Evolutionary conservation across 2,113 vertebrate species (phyloP), one percentile per base, ranked within the genome.

Genomic region (Alethe diademata): DNA sequence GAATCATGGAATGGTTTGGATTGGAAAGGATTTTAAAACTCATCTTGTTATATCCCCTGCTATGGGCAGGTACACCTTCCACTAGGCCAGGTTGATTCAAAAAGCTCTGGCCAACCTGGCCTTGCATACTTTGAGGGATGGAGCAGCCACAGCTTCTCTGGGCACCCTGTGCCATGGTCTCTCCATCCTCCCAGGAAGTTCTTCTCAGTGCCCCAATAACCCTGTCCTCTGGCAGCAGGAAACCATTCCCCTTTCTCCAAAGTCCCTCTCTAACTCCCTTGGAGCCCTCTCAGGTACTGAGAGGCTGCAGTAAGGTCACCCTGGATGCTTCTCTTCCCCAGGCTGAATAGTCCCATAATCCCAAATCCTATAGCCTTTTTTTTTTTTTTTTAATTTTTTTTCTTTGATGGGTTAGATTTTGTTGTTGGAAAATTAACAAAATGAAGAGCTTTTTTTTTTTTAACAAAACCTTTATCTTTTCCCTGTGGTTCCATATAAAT

Each of bases 361-460:
- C 14, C 62, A 69, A 54, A 31, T 56, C 14, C 7, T 8, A 33
- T 0, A 42, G 31, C 62, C 11, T 51, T 53, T 33, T 36, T 33
- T 42, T 42, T 42, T 40, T 40, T 42, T 38, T 38, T 38, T 38
- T 11, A 19, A 43, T 12, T 45, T 61, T 24, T 38, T 60, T 35
- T 24, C 26, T 24, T 48, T 91, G 95, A 97, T 94, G 92, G 95
- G 95, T 96, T 97, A 76, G 92, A 96, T 95, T 97, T 97, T 97
- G 89, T 86, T 90, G 78, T 81, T 98, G 95, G 95, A 97, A 97
- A 97, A 85, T 81, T 92, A 96, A 93, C 67, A 92, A 97, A 97
- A 97, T 94, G 90, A 96, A 96, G 74, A 81, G 86, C 84, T 93
- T 88, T 20, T 33, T 19, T 50, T 70, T 73, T 69, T 79, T 79